These are phyloP conservation scores for Linnaemya vulpina DNA, from an alignment of 2,888 invertebrate species.

Conservation along the genomic window DNA sequence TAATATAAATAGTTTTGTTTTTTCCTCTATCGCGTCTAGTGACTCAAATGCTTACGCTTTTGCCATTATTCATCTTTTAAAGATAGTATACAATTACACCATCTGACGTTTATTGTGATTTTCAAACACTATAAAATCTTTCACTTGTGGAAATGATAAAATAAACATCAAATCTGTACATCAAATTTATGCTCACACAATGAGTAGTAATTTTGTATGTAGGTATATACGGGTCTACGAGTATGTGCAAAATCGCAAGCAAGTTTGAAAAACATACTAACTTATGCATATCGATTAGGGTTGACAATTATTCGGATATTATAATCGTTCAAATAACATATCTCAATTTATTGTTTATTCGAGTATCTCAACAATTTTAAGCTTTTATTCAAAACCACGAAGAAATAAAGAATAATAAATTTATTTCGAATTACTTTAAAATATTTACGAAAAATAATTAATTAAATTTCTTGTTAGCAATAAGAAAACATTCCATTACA, in stretches of 20 bases:
- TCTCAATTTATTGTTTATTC: too few species aligned
- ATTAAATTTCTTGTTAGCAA: too few species aligned
- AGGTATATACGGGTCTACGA: conserved; percentile 20
- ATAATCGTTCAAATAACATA: too few species aligned
- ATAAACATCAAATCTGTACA: conserved; percentile 27
- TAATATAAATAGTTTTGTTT: conserved; percentile 17
- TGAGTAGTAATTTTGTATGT: not conserved
- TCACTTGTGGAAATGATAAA: not conserved
- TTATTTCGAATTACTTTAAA: too few species aligned
- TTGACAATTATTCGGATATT: too few species aligned
- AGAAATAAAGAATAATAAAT: too few species aligned
- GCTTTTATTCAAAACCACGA: too few species aligned
- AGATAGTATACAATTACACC: conserved; percentile 49
- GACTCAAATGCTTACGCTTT: not conserved
- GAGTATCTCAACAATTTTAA: too few species aligned
- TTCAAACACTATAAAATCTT: conserved; percentile 34
- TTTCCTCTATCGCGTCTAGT: not conserved
- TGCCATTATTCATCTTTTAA: conserved; percentile 16
- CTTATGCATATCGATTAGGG: too few species aligned
- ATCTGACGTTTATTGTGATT: conserved; percentile 51
- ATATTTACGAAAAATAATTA: too few species aligned
- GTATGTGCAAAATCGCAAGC: not conserved
- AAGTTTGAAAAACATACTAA: not conserved
- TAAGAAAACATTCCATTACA: too few species aligned
- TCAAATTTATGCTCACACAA: conserved; percentile 18